phyloP scores from a whole-genome alignment of 2,797 vertebrate genomes.

The Sciurus carolinensis region DNA sequence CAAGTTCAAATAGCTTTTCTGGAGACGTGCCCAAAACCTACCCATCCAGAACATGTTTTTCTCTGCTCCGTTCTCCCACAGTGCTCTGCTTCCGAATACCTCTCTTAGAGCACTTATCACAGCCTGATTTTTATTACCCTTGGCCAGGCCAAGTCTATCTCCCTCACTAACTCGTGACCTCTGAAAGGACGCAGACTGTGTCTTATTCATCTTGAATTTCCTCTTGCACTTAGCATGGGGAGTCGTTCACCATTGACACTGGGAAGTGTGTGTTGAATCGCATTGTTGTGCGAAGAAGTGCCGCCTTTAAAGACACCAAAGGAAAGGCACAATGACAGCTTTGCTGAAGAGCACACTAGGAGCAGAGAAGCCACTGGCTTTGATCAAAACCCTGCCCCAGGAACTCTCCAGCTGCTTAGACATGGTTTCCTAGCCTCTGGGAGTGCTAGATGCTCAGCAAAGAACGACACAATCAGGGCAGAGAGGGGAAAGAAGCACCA shows the following conservation, averaged over 20 bases:
- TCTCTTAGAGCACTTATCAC: constrained; percentile 18
- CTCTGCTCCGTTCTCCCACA: not conserved
- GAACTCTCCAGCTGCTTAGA: constrained; percentile 30
- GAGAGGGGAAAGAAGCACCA: not conserved
- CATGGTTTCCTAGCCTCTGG: not conserved
- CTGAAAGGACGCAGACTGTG: not conserved
- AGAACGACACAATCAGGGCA: not conserved
- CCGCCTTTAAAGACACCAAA: not conserved
- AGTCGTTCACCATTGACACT: not conserved
- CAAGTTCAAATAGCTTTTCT: constrained; percentile 25
- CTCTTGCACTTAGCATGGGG: constrained; percentile 22
- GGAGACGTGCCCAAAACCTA: not conserved
- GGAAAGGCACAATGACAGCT: not conserved
- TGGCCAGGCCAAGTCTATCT: not conserved
- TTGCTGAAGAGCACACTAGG: not conserved
- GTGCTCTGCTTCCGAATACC: not conserved
- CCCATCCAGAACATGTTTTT: not conserved
- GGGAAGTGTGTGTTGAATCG: constrained; percentile 17
- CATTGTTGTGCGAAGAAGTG: constrained; percentile 6
- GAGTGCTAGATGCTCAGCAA: not conserved
- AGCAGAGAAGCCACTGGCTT: constrained; percentile 59
- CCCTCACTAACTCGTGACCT: not conserved
- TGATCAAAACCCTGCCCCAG: constrained; percentile 55
- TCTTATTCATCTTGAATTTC: constrained; percentile 37
- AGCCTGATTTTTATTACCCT: constrained; percentile 1